These are phyloP conservation scores for Myoxocephalus aenaeus DNA, from an alignment of 2,797 vertebrate genomes.

Conservation along the genomic window DNA sequence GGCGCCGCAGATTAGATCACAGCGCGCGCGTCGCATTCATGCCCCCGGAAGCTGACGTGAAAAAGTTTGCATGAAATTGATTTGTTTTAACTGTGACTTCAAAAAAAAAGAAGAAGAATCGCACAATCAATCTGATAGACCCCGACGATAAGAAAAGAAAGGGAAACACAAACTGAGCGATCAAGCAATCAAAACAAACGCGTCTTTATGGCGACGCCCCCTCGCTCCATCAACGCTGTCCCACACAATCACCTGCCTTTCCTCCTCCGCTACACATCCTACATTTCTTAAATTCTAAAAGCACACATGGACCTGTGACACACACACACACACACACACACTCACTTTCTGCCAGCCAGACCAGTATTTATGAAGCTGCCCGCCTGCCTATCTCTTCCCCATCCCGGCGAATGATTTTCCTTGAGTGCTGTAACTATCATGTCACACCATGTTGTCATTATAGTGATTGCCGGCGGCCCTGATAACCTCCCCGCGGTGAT, in stretches of 20 bases:
- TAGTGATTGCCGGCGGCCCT: slow-evolving; percentile 81
- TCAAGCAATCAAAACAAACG: slow-evolving; percentile 28
- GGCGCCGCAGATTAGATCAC: too few relatives aligned
- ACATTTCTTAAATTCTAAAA: slow-evolving; percentile 41
- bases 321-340: not conserved
- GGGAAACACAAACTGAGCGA: not conserved
- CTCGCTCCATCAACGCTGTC: slow-evolving; percentile 12
- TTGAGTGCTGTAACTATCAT: slow-evolving; percentile 84
- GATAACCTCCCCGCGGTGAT: slow-evolving; percentile 81
- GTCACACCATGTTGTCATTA: slow-evolving; percentile 85
- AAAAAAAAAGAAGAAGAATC: not conserved
- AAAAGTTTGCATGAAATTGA: too few relatives aligned
- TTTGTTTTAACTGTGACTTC: not conserved
- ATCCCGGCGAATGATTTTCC: slow-evolving; percentile 78
- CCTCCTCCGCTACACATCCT: slow-evolving; percentile 16
- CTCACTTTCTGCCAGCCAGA: slow-evolving; percentile 45
- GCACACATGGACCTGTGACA: slow-evolving; percentile 8
- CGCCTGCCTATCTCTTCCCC: slow-evolving; percentile 73
- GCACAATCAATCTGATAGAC: too few relatives aligned
- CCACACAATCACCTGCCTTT: slow-evolving; percentile 44
- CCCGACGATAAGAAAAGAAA: not conserved
- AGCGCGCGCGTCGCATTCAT: too few relatives aligned
- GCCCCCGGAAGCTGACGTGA: too few relatives aligned
- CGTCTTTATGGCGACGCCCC: slow-evolving; percentile 5
- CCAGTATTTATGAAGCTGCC: slow-evolving; percentile 74